phyloP scores from a whole-genome alignment of 2,888 invertebrate genomes.

The Lepidocyrtoides sp. region DNA sequence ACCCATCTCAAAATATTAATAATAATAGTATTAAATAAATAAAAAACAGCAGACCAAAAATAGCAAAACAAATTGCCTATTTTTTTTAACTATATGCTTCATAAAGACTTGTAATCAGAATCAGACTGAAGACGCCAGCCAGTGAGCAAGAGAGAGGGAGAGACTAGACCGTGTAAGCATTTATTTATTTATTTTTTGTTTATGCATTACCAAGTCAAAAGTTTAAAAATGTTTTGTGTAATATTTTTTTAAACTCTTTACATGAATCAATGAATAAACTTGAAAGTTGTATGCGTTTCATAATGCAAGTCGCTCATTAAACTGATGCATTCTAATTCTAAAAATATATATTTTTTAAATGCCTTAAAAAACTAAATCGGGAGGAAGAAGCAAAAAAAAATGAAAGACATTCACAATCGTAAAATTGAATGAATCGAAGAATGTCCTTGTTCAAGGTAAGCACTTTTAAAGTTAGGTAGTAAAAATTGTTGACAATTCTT shows the following conservation, averaged over 20 bases:
- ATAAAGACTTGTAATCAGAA: neutral
- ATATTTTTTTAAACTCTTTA: neutral
- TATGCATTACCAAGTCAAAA: neutral
- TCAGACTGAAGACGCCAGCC: conserved; percentile 2
- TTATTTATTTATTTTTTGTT: neutral
- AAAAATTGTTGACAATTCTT: neutral
- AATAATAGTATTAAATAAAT: neutral
- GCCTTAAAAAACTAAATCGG: neutral
- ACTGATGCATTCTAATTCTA: no score
- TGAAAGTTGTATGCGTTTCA: neutral
- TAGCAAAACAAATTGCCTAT: conserved; percentile 1
- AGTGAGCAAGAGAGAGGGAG: neutral
- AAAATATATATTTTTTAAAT: neutral
- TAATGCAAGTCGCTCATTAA: no score
- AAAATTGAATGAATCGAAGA: no score
- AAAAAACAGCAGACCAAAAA: no score
- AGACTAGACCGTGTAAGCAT: neutral
- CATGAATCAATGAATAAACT: conserved; percentile 18
- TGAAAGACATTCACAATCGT: neutral
- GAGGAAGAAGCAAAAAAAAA: neutral
- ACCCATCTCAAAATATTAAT: neutral
- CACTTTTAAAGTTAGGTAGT: no score
- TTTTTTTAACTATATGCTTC: neutral
- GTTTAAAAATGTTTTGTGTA: no score
- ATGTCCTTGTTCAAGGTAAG: neutral